phyloP scores from a whole-genome alignment of 23 tunicate genomes.

The Botrylloides violaceus region DNA sequence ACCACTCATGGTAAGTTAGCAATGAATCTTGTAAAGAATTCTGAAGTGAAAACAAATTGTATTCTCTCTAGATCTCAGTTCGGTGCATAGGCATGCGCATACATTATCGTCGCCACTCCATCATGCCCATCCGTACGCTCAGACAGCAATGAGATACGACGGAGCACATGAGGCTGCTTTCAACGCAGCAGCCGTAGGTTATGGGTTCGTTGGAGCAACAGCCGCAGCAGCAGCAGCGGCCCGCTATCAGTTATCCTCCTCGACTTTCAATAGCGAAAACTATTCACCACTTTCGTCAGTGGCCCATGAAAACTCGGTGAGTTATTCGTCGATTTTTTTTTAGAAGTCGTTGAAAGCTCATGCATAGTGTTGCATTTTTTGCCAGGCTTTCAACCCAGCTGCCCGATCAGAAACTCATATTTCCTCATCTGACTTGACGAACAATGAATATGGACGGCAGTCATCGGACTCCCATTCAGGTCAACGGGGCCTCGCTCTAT shows the following conservation, averaged over 20 bases:
- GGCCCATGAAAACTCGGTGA: conserved; percentile 7
- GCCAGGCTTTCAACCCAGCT: not conserved
- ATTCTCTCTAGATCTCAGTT: conserved; percentile 24
- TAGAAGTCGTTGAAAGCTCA: not conserved
- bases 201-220: conserved; percentile 72
- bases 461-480: conserved; percentile 6
- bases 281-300: conserved; percentile 2
- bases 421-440: not conserved
- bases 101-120: conserved; percentile 52
- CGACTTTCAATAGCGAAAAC: conserved; percentile 34
- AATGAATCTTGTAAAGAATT: not conserved
- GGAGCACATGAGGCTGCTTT: conserved; percentile 35
- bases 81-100: conserved; percentile 47
- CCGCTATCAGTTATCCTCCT: conserved; percentile 50
- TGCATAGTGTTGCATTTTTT: not conserved
- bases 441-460: conserved; percentile 16
- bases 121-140: conserved; percentile 43
- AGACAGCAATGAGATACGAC: conserved; percentile 50
- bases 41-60: too few relatives aligned
- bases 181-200: conserved; percentile 82
- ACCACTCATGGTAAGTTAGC: conserved; percentile 9
- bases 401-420: not conserved
- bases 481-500: not conserved
- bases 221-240: conserved; percentile 64
- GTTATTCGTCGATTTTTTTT: not conserved